Evolutionary conservation across 2,888 invertebrate genomes (phyloP).

Genomic region (Dicyrtoma fusca): DNA sequence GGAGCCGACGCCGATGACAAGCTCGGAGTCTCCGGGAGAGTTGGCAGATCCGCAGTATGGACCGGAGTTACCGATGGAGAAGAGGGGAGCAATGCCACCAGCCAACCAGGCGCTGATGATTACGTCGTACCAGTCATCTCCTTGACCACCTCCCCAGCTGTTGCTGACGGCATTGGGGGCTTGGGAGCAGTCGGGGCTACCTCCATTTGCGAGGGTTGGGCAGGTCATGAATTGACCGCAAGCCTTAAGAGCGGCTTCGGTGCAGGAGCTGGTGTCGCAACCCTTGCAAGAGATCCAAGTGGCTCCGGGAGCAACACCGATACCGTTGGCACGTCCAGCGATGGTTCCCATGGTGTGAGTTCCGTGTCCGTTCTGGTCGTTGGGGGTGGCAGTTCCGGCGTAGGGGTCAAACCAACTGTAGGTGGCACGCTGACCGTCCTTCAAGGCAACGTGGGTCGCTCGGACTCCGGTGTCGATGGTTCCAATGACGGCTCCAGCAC

Average conservation of each 20-base stretch:
- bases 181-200: too few relatives aligned
- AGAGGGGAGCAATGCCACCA: constrained; percentile 3
- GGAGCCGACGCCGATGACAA: neutral
- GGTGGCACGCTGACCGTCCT: neutral
- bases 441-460: too few relatives aligned
- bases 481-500: neutral
- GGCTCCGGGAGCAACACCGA: constrained; percentile 22
- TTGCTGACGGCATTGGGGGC: too few relatives aligned
- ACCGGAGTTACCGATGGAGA: constrained; percentile 9
- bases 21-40: constrained; percentile 3
- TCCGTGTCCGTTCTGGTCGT: too few relatives aligned
- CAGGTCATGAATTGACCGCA: too few relatives aligned
- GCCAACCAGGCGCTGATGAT: neutral
- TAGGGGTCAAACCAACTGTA: neutral
- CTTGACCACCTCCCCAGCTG: too few relatives aligned
- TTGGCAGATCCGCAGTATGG: constrained; percentile 1
- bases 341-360: too few relatives aligned
- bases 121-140: neutral
- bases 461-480: too few relatives aligned
- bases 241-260: neutral
- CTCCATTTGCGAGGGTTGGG: too few relatives aligned
- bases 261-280: neutral
- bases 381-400: too few relatives aligned
- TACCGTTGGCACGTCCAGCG: too few relatives aligned
- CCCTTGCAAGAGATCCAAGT: constrained; percentile 28